Evolutionary conservation across 2,797 vertebrate genomes (phyloP), one percentile per base, ranked within the genome.

Genomic region (Pampus argenteus): DNA sequence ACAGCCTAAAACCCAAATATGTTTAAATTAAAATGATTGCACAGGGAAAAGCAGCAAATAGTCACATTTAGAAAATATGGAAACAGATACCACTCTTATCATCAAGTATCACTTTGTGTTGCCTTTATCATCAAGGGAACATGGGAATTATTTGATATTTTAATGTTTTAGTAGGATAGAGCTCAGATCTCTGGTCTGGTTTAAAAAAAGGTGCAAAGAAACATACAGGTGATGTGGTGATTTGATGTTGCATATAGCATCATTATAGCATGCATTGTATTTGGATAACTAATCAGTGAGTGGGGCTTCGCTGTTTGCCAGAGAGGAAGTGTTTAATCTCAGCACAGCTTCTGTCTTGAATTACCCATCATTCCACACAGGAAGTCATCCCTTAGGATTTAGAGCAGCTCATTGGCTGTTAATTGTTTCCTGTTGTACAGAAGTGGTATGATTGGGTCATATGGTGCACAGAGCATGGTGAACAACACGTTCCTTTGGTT

Each of bases 401-500:
- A 84, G 83, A 90, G 89, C 84, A 88, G 87, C 89, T 90, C 88
- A 91, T 89, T 91, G 90, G 86, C 83, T 86, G 86, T 90, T 91
- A 91, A 93, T 93, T 90, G 90, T 90, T 93, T 93, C 92, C 91
- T 90, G 82, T 92, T 89, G 83, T 78, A 89, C 80, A 82, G 77
- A 90, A 89, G 85, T 82, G 78, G 76, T 65, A 68, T 63, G 79
- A 89, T 86, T 85, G 78, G 85, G 76, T 91, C 90, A 85, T 88
- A 83, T 90, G 85, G 86, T 69, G 77, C 65, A 56, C 87, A 88
- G 85, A 81, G 73, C 50, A 70, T 6, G 29, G 63, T 54, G 69
- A 80, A 74, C 74, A 73, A 61, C 79, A 65, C 28, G 34, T 62
- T 71, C 22, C 45, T 56, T 66, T 77, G 71, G 75, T 81, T 81